phyloP scores from a whole-genome alignment of 2,797 vertebrate species.

The Glossophaga mutica region DNA sequence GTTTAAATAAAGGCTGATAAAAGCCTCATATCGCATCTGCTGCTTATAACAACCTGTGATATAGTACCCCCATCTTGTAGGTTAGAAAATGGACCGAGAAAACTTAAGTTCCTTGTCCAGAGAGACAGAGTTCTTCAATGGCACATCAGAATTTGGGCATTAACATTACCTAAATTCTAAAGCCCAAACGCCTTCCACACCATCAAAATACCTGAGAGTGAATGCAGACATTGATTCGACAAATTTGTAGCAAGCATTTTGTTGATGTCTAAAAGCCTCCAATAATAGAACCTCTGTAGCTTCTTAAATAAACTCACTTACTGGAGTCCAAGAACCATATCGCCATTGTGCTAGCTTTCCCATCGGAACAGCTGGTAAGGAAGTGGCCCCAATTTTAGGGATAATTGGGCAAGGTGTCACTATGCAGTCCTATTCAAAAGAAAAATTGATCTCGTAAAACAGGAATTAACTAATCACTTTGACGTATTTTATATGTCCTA shows the following conservation, averaged over 20 bases:
- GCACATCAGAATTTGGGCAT: background rate
- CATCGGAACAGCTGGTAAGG: conserved; percentile 81
- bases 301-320: conserved; percentile 81
- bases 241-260: background rate
- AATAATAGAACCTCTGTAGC: background rate
- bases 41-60: background rate
- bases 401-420: conserved; percentile 85
- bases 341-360: conserved; percentile 91
- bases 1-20: background rate
- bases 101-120: background rate
- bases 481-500: background rate
- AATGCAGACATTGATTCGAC: background rate
- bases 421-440: conserved; percentile 88
- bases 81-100: conserved; percentile 6
- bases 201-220: background rate
- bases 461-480: background rate
- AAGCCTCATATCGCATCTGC: background rate
- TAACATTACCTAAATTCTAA: background rate
- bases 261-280: background rate
- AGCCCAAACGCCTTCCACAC: background rate
- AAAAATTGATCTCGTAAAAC: background rate
- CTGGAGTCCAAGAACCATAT: conserved; percentile 96
- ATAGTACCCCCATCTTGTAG: background rate
- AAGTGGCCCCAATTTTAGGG: conserved; percentile 83
- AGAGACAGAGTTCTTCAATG: background rate